Conservation (phyloP, 2,888 invertebrate species). For the Trypoxylon attenuatum region DNA sequence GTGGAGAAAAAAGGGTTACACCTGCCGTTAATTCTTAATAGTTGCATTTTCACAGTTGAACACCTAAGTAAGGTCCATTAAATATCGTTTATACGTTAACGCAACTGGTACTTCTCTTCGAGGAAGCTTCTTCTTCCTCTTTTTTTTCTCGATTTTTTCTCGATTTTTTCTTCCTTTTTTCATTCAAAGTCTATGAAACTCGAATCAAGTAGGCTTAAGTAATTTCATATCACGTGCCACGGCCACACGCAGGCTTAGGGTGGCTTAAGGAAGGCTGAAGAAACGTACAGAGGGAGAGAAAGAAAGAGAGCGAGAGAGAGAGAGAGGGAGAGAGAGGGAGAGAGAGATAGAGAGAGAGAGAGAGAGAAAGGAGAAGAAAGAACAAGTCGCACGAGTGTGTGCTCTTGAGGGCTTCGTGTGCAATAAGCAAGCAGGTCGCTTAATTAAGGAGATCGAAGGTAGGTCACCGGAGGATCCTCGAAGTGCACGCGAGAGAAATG, state of each 20-base stretch:
- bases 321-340: slow-evolving; percentile 18
- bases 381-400: neutral
- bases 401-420: neutral
- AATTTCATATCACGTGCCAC: slow-evolving; percentile 71
- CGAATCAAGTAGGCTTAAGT: slow-evolving; percentile 64
- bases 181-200: slow-evolving; percentile 62
- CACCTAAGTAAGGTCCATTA: slow-evolving; percentile 39
- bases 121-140: neutral
- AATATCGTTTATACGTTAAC: slow-evolving; percentile 27
- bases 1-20: no score
- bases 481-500: slow-evolving; percentile 7
- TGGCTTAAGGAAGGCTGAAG: slow-evolving; percentile 60
- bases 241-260: slow-evolving; percentile 67
- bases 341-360: slow-evolving; percentile 24
- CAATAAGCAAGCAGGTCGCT: neutral
- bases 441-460: slow-evolving; percentile 19
- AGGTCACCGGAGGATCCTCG: neutral
- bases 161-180: neutral
- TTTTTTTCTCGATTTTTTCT: neutral
- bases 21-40: neutral
- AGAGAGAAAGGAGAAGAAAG: slow-evolving; percentile 30
- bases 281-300: slow-evolving; percentile 2
- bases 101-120: slow-evolving; percentile 12
- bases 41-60: slow-evolving; percentile 4
- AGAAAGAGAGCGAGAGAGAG: slow-evolving; percentile 40